Evolutionary conservation across 2,797 vertebrate species (phyloP), one percentile per base, ranked within the genome.

Genomic region (Etheostoma nigrum): DNA sequence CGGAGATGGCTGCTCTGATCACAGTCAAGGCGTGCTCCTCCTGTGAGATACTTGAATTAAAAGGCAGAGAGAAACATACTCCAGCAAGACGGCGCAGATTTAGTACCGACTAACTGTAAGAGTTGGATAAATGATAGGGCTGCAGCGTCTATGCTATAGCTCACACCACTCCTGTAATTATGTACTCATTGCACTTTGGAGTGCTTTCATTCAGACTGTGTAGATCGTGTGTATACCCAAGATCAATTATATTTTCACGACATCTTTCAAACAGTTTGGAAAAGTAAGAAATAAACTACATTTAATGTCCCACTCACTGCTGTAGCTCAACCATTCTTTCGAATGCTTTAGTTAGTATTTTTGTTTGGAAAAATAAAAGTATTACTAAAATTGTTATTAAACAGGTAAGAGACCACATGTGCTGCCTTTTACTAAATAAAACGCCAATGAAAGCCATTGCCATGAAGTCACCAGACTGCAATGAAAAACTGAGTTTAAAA

Each of bases 61-160:
- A 88, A 81, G 60, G 79, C 71, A 47, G 69, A 59, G 64, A 59
- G 67, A 65, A 62, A 79, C 79, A 33, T 68, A 6, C 73, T 55
- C 49, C 14, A 67, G 65, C 66, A 33, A 86, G 74, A 84, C 54
- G 0, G 69, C 61, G 75, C 82, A 83, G 72, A 81, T 81, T 80
- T 62, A 76, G 72, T n/a, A 21, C 71, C 2, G 65, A 76, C 74
- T 81, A 86, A 87, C 85, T 81, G 83, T 79, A 83, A 70, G 76
- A 90, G 80, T 76, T 45, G 14, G 79, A 83, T 49, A 79, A 76
- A 92, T 88, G 72, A 88, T 2, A 77, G 84, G 69, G 25, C 77
- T 75, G 68, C 1, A 68, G 71, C 7, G 8, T 75, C 67, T 67
- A 3, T 25, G 23, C 62, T 67, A 3, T 11, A 68, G 68, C 67